Conservation (phyloP, 2,888 invertebrate genomes). For the Eretmocerus hayati region DNA sequence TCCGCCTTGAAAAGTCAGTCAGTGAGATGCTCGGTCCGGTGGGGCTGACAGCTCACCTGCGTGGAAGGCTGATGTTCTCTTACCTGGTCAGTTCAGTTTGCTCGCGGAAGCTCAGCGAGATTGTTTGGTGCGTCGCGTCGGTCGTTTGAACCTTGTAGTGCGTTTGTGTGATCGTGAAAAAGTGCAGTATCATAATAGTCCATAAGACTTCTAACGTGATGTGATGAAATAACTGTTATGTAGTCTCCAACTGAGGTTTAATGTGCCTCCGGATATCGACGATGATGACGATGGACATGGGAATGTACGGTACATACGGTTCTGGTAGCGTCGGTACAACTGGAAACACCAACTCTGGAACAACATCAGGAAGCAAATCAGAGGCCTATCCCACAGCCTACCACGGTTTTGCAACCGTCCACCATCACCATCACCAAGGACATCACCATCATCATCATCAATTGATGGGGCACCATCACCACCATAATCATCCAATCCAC, state of each 20-base stretch:
- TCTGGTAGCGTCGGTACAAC: constrained; percentile 30
- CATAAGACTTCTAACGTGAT: neutral
- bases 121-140: too few relatives aligned
- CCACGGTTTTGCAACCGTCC: constrained; percentile 35
- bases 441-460: constrained; percentile 15
- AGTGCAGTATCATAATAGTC: too few relatives aligned
- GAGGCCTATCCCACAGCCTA: too few relatives aligned
- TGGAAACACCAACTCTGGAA: constrained; percentile 14
- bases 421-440: constrained; percentile 26
- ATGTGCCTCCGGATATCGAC: constrained; percentile 38
- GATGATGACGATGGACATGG: constrained; percentile 79
- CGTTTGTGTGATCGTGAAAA: too few relatives aligned
- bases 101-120: too few relatives aligned
- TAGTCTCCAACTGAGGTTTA: constrained; percentile 21
- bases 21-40: too few relatives aligned
- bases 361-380: neutral
- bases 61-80: too few relatives aligned
- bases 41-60: too few relatives aligned
- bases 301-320: constrained; percentile 60
- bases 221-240: neutral
- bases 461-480: constrained; percentile 32
- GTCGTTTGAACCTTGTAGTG: too few relatives aligned
- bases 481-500: constrained; percentile 29
- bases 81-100: too few relatives aligned
- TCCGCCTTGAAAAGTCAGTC: too few relatives aligned